phyloP scores from a whole-genome alignment of 1,140 invertebrate genomes.

The Nymphalis io region DNA sequence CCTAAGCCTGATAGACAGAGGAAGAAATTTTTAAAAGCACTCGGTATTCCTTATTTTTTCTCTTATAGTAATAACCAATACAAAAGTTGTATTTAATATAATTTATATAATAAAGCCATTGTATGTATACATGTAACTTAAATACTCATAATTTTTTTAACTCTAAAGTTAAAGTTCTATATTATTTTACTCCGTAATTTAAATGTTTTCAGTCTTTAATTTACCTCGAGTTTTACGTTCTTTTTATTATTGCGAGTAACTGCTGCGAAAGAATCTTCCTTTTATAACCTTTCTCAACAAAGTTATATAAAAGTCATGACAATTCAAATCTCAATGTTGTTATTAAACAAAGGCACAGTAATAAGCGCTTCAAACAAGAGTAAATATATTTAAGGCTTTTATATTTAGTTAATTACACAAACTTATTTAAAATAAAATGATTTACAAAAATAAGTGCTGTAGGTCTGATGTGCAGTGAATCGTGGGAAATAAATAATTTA shows the following conservation, averaged over 20 bases:
- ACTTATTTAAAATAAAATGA: slow-evolving; percentile 62
- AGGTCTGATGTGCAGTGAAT: slow-evolving; percentile 33
- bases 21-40: background rate
- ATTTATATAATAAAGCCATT: too few relatives aligned
- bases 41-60: background rate
- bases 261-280: slow-evolving; percentile 23
- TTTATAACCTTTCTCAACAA: slow-evolving; percentile 24
- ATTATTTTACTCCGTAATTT: slow-evolving; percentile 5
- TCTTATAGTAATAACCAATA: background rate
- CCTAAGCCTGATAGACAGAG: background rate
- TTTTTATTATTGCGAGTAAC: slow-evolving; percentile 24
- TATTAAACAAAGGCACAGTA: background rate
- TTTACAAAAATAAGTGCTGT: slow-evolving; percentile 57
- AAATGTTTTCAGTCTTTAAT: slow-evolving; percentile 13
- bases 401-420: slow-evolving; percentile 9
- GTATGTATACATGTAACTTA: too few relatives aligned
- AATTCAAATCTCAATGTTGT: slow-evolving; percentile 14
- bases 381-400: background rate
- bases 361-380: background rate
- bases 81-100: too few relatives aligned
- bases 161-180: background rate
- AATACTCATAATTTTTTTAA: too few relatives aligned
- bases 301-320: slow-evolving; percentile 21
- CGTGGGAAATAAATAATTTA: slow-evolving; percentile 77
- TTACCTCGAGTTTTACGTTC: slow-evolving; percentile 10